phyloP scores from a whole-genome alignment of 2,797 vertebrate species.

The Betta splendens region DNA sequence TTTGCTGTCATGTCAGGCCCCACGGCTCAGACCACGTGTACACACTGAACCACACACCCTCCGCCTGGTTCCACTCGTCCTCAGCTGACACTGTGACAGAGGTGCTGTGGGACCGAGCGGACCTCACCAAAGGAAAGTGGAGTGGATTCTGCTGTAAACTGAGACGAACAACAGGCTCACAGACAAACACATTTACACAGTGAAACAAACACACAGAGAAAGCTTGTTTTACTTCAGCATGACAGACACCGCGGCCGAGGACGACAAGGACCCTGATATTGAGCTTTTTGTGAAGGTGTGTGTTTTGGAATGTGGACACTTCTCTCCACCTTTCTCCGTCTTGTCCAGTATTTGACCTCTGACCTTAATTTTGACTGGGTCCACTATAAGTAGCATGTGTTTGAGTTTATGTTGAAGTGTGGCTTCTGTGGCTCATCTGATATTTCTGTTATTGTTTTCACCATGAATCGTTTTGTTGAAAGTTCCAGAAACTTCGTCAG shows the following conservation, averaged over 20 bases:
- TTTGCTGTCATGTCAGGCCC: constrained; percentile 64
- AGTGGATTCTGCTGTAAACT: constrained; percentile 52
- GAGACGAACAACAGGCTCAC: constrained; percentile 27
- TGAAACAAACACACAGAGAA: constrained; percentile 24
- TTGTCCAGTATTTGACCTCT: neutral
- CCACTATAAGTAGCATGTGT: constrained; percentile 2
- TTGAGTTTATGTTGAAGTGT: neutral
- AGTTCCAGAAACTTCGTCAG: no score
- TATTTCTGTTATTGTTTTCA: no score
- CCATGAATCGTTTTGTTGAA: no score
- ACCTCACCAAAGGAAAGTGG: constrained; percentile 50
- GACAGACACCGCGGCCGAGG: constrained; percentile 84
- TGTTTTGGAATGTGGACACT: constrained; percentile 1
- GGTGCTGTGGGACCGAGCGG: constrained; percentile 54
- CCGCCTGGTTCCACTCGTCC: constrained; percentile 27
- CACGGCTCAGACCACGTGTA: constrained; percentile 54
- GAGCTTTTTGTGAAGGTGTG: constrained; percentile 96
- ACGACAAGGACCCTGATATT: constrained; percentile 94
- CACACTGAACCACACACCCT: constrained; percentile 61
- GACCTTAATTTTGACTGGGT: neutral
- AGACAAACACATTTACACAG: constrained; percentile 20
- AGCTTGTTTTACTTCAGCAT: constrained; percentile 68
- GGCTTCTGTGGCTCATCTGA: no score
- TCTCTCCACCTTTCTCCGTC: neutral
- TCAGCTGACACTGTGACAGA: constrained; percentile 64